Base-by-base conservation (phyloP, 2,888 invertebrate genomes). In the Nomada fabriciana region DNA sequence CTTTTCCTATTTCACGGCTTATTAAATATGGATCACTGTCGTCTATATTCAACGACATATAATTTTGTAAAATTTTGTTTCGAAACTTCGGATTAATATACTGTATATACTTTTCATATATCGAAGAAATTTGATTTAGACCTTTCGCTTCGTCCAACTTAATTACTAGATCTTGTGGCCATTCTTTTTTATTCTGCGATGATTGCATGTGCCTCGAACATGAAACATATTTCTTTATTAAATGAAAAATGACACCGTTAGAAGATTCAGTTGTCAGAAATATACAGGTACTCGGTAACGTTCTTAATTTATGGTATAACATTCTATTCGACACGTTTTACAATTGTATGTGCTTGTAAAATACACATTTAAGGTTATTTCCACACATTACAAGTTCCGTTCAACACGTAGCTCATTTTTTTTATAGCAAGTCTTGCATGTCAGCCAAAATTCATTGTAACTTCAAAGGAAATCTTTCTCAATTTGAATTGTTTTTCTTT, bases 1-100 rank as follows among this genome's bases (percentile, higher is more conserved):
- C 81, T 79, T 93, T 93, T 0, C 95, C 95, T 20, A 94, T 94
- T 43, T 90, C 88, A 75, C 88, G 90, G 80, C 95, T 94, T 68
- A 95, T 93, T 52, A 95, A 83, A 87, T 95, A 95, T 93, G 95
- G 94, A 75, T 91, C 93, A 77, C 93, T 93, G 0, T 9, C 93
- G 93, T 10, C 23, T n/a, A n/a, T 0, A 10, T 15, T 2, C 25
- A 23, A 1, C 0, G 47, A 9, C 23, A 68, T 9, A 13, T 67
- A 61, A 9, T 42, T 42, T 9, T 67, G 11, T 25, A 76, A 76
- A 69, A 71, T 43, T 25, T 59, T 18, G 13, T 80, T 0, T 5
- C 10, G 11, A 47, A 61, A 9, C 67, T 79, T 42, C 52, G 81
- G 20, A 64, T 77, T 50, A 11, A 59, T 11, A 1, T 50, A 25